These are phyloP conservation scores for Corydoras maculifer DNA, from an alignment of 2,113 vertebrate genomes.

Conservation along the genomic window DNA sequence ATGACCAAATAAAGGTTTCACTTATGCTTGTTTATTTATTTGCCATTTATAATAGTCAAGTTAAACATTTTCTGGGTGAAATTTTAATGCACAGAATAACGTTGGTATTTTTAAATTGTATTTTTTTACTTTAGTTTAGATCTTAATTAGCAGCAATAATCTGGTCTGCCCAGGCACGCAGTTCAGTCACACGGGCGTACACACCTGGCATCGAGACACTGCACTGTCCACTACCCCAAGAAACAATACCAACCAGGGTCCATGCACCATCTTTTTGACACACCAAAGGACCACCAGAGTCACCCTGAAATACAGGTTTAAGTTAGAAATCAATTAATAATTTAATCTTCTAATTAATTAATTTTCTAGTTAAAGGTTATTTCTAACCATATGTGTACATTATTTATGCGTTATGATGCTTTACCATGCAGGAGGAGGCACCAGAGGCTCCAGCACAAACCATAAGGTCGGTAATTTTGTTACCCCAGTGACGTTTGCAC, in stretches of 20 bases:
- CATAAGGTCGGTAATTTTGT: conserved; percentile 63
- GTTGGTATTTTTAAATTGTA: too few relatives aligned
- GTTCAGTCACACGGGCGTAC: conserved; percentile 66
- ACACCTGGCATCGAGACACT: conserved; percentile 54
- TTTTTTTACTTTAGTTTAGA: too few relatives aligned
- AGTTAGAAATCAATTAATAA: neutral
- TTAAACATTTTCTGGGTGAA: too few relatives aligned
- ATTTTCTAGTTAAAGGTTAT: neutral
- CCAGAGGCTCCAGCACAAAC: conserved; percentile 77
- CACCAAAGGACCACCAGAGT: conserved; percentile 77
- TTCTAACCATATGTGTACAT: too few relatives aligned
- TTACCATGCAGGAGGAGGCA: conserved; percentile 76
- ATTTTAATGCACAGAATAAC: too few relatives aligned
- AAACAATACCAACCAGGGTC: conserved; percentile 76
- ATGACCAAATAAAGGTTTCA: too few relatives aligned
- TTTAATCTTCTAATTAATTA: neutral
- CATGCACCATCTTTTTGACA: conserved; percentile 67
- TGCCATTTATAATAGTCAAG: too few relatives aligned
- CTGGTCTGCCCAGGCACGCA: conserved; percentile 67
- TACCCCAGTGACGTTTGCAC: conserved; percentile 72
- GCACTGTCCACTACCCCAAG: conserved; percentile 71
- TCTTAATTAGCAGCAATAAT: conserved; percentile 61
- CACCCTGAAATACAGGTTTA: conserved; percentile 57
- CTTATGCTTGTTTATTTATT: too few relatives aligned
- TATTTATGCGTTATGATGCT: too few relatives aligned